Evolutionary conservation across 2,113 vertebrate genomes (phyloP).

Genomic region (Mystacornis crossleyi): DNA sequence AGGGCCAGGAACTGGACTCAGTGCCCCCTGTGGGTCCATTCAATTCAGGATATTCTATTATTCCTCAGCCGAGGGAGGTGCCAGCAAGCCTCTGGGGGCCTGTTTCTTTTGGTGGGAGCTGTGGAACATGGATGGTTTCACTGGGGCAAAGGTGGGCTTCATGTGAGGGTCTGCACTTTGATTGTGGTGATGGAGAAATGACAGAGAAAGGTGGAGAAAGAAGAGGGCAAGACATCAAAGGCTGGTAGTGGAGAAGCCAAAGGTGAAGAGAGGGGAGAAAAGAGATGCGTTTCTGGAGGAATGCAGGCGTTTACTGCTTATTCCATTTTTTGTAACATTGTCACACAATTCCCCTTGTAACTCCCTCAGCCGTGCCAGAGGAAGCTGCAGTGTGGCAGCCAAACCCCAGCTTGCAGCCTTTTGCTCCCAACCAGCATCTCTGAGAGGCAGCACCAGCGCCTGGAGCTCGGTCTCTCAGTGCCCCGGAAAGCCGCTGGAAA

Average conservation of each 20-base stretch:
- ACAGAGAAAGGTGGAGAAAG: background rate
- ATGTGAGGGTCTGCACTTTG: background rate
- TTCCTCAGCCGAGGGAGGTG: background rate
- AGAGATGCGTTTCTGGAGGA: background rate
- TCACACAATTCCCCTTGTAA: background rate
- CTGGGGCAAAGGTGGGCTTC: background rate
- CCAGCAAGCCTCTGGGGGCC: background rate
- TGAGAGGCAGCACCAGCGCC: background rate
- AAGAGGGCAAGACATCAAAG: background rate
- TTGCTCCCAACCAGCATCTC: background rate
- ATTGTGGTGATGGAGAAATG: background rate
- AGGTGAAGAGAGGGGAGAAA: background rate
- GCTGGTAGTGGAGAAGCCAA: background rate
- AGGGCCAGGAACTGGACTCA: background rate
- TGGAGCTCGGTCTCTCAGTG: background rate
- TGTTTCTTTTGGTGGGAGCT: background rate
- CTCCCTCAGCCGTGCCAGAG: accelerated
- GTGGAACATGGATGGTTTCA: background rate
- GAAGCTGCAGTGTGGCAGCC: background rate
- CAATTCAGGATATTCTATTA: background rate
- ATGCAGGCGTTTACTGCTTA: background rate
- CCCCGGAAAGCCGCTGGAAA: background rate
- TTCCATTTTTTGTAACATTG: background rate
- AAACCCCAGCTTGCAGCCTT: background rate
- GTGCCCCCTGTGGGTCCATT: background rate